Percentiles rank a stretch among this genome's conserved stretches.
These are phyloP conservation scores for Calephelis perditalis DNA, from an alignment of 2,888 invertebrate genomes.

Conservation along the genomic window DNA sequence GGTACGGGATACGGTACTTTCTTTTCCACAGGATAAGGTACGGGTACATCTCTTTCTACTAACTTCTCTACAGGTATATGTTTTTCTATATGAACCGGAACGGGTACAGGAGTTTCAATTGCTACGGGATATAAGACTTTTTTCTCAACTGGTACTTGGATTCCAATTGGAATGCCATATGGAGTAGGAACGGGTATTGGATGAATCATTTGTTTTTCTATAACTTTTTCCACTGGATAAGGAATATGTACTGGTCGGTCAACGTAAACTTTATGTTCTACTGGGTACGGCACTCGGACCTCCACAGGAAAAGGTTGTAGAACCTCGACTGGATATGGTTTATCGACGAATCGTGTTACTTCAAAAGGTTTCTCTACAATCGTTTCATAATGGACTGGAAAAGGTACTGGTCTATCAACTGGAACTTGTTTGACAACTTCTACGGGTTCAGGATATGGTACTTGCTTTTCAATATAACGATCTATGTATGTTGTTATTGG, in stretches of 20 bases:
- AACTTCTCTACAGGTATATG: constrained; percentile 52
- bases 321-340: constrained; percentile 78
- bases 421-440: constrained; percentile 52
- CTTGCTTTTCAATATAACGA: constrained; percentile 61
- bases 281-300: constrained; percentile 68
- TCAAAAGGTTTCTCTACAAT: constrained; percentile 74
- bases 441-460: constrained; percentile 60
- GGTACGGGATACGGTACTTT: constrained; percentile 64
- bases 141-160: constrained; percentile 55
- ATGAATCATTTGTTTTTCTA: constrained; percentile 69
- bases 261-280: constrained; percentile 72
- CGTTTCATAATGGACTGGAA: constrained; percentile 69
- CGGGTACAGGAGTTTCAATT: constrained; percentile 59
- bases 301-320: constrained; percentile 74
- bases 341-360: constrained; percentile 73
- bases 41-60: constrained; percentile 62
- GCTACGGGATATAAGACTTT: constrained; percentile 54
- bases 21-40: constrained; percentile 74
- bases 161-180: constrained; percentile 55
- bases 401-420: constrained; percentile 62
- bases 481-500: constrained; percentile 67
- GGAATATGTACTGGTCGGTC: constrained; percentile 70
- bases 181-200: constrained; percentile 62
- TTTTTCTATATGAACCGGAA: constrained; percentile 66
- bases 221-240: constrained; percentile 67